Evolutionary conservation across 2,888 invertebrate species (phyloP).

Genomic region (Lordiphosa fenestrarum): DNA sequence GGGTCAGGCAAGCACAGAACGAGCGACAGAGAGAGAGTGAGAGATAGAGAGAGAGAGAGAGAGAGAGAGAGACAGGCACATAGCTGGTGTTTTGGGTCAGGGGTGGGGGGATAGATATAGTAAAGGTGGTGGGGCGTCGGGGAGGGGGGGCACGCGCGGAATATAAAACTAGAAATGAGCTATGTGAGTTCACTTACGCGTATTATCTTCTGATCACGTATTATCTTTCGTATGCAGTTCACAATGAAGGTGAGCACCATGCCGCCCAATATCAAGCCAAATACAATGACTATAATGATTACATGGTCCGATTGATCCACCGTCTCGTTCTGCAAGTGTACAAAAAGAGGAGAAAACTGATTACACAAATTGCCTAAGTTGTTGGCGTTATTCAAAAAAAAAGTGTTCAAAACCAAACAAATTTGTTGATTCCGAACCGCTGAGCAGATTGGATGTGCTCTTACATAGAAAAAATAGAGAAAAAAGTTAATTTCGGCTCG

Average conservation of each 20-base stretch:
- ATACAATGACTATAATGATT: constrained; percentile 92
- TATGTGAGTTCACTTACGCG: constrained; percentile 83
- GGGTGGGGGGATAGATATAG: constrained; percentile 2
- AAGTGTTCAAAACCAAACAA: too few species aligned
- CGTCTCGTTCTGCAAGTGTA: constrained; percentile 62
- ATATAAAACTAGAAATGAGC: constrained; percentile 27
- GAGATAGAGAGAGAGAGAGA: constrained; percentile 11
- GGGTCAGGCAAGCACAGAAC: constrained; percentile 31
- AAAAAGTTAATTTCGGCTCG: too few species aligned
- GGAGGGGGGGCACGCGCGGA: constrained; percentile 11
- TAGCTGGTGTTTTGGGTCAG: constrained; percentile 23
- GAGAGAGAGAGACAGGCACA: constrained; percentile 27
- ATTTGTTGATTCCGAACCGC: too few species aligned
- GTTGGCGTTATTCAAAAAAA: too few species aligned
- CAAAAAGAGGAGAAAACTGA: background rate
- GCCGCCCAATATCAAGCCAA: constrained; percentile 91
- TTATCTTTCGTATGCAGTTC: constrained; percentile 92
- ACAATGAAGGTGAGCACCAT: constrained; percentile 94
- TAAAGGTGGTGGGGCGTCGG: background rate
- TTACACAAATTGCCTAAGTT: too few species aligned
- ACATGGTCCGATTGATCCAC: constrained; percentile 85
- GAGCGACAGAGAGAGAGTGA: constrained; percentile 21
- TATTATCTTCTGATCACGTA: constrained; percentile 92
- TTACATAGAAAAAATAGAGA: too few species aligned
- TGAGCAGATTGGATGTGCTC: too few species aligned